Evolutionary conservation across 2,888 invertebrate genomes (phyloP).

Genomic region (Exephanes ischioxanthus): DNA sequence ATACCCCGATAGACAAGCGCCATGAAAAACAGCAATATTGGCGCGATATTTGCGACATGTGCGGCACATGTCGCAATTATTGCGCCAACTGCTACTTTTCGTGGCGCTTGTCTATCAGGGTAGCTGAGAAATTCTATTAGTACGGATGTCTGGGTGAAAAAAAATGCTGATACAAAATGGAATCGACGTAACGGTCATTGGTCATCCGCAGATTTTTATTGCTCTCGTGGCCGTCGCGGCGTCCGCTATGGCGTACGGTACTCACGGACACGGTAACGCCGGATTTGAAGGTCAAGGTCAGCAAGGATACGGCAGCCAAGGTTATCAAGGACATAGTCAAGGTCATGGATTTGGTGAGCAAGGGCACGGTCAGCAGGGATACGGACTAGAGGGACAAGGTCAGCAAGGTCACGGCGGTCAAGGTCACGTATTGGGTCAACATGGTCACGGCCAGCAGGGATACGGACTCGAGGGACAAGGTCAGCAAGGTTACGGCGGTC

Average conservation of each 20-base stretch:
- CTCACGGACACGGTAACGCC: constrained; percentile 12
- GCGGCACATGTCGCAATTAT: too few species aligned
- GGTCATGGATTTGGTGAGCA: constrained; percentile 76
- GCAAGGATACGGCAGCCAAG: constrained; percentile 60
- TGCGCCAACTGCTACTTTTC: too few species aligned
- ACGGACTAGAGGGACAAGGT: constrained; percentile 34
- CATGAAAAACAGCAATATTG: too few species aligned
- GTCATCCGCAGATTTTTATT: not conserved
- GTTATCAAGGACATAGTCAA: constrained; percentile 33
- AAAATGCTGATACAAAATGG: too few species aligned
- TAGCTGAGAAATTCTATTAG: too few species aligned
- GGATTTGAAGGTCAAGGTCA: constrained; percentile 29
- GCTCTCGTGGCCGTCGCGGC: not conserved
- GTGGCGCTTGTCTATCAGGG: too few species aligned
- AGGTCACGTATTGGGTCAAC: constrained; percentile 75
- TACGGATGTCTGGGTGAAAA: too few species aligned
- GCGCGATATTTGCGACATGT: too few species aligned
- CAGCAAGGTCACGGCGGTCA: constrained; percentile 31
- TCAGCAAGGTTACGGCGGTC: constrained; percentile 22
- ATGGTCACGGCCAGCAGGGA: constrained; percentile 70
- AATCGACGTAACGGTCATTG: not conserved
- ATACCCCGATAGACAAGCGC: too few species aligned
- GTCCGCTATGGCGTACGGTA: constrained; percentile 4
- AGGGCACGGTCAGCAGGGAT: constrained; percentile 70
- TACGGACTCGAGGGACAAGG: constrained; percentile 41